Evolutionary conservation across 2,888 invertebrate species (phyloP).

Genomic region (Steinernema carpocapsae): DNA sequence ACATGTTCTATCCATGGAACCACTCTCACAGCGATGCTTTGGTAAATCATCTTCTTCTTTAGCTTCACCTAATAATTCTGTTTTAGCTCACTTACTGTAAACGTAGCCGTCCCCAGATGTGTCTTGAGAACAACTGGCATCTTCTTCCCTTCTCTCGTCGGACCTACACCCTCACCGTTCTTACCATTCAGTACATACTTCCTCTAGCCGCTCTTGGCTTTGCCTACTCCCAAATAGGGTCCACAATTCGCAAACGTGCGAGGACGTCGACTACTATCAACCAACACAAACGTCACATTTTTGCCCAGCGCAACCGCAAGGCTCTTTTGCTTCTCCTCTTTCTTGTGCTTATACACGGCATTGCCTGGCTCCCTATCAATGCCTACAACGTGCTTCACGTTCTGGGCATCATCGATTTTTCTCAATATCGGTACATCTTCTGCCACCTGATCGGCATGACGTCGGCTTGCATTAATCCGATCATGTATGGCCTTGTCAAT

Average conservation of each 20-base stretch:
- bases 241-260: conserved; percentile 60
- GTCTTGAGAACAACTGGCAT: conserved; percentile 59
- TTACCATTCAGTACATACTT: conserved; percentile 59
- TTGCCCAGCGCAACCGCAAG: conserved; percentile 70
- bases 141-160: conserved; percentile 55
- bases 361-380: conserved; percentile 88
- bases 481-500: conserved; percentile 90
- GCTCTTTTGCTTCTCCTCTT: conserved; percentile 84
- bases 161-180: conserved; percentile 59
- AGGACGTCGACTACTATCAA: conserved; percentile 50
- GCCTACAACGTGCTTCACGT: conserved; percentile 76
- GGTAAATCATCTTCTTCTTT: background rate
- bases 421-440: conserved; percentile 70
- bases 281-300: conserved; percentile 42
- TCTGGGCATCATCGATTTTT: conserved; percentile 63
- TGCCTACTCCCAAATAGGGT: conserved; percentile 66
- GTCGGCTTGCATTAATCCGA: conserved; percentile 87
- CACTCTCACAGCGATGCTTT: conserved; percentile 37
- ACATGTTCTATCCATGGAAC: conserved; percentile 60
- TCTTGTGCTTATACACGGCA: conserved; percentile 84
- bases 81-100: conserved; percentile 49
- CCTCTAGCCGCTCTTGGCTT: conserved; percentile 61
- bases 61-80: background rate
- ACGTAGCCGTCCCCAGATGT: conserved; percentile 51
- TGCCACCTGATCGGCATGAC: conserved; percentile 82